Conservation (phyloP, 1,140 invertebrate species). For the Apis laboriosa region DNA sequence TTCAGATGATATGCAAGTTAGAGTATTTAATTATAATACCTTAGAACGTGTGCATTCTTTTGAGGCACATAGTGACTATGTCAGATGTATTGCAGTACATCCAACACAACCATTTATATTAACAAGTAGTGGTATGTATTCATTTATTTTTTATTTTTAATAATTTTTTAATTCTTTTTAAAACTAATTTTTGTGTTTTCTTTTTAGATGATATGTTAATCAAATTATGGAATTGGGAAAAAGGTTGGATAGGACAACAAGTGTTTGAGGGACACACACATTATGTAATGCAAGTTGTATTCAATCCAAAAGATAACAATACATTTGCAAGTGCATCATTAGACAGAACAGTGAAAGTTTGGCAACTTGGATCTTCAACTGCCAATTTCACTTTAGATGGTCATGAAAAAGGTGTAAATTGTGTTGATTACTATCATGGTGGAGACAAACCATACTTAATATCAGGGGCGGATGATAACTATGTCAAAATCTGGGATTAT, state of each 20-base stretch:
- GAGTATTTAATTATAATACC: slow-evolving; percentile 99
- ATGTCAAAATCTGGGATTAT: slow-evolving; percentile 99
- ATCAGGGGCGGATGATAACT: slow-evolving; percentile 98
- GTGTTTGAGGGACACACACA: slow-evolving; percentile 99
- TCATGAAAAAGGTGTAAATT: slow-evolving; percentile 99
- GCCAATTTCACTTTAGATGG: slow-evolving; percentile 99
- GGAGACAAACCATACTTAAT: slow-evolving; percentile 99
- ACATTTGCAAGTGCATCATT: slow-evolving; percentile 99
- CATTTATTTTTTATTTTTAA: too few species aligned
- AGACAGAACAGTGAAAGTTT: slow-evolving; percentile 98
- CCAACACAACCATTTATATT: slow-evolving; percentile 98
- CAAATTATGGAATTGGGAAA: slow-evolving; percentile 99
- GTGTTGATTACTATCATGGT: slow-evolving; percentile 99
- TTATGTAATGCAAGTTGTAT: slow-evolving; percentile 99
- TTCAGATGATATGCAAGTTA: slow-evolving; percentile 97
- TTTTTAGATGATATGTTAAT: slow-evolving; percentile 97
- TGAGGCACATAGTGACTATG: slow-evolving; percentile 99
- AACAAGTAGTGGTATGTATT: slow-evolving; percentile 94
- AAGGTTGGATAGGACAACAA: slow-evolving; percentile 97
- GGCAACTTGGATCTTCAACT: slow-evolving; percentile 97
- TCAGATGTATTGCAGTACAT: slow-evolving; percentile 97
- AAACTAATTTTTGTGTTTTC: neutral
- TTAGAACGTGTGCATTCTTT: slow-evolving; percentile 96
- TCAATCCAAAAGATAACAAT: slow-evolving; percentile 99
- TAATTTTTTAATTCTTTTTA: neutral